A percentile compares a stretch with the other conserved stretches of the same genome.
phyloP scores from a whole-genome alignment of 2,113 vertebrate genomes.

The Pontoporia blainvillei region DNA sequence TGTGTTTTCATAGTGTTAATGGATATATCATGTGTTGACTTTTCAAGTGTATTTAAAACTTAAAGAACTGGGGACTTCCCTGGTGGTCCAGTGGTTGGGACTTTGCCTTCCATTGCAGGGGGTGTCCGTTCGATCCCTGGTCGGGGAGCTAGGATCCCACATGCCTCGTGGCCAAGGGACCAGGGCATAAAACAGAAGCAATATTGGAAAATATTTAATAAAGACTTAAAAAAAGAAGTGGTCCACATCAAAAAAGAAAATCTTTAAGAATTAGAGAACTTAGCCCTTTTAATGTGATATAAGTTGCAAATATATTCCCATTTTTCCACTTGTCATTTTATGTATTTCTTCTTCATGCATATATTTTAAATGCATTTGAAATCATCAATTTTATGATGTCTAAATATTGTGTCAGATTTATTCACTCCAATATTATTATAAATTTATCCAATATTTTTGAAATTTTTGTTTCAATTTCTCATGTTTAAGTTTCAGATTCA shows the following conservation, averaged over 20 bases:
- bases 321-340: background rate
- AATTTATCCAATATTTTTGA: background rate
- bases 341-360: background rate
- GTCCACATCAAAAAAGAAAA: too few relatives aligned
- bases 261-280: background rate
- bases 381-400: background rate
- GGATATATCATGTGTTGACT: background rate
- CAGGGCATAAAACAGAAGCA: too few relatives aligned
- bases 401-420: background rate
- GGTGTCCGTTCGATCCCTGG: too few relatives aligned
- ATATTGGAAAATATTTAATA: too few relatives aligned
- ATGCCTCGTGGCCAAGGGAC: too few relatives aligned
- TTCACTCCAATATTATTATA: background rate
- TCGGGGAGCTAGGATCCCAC: too few relatives aligned
- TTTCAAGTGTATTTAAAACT: background rate
- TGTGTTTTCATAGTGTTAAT: background rate
- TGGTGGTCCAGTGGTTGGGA: too few relatives aligned
- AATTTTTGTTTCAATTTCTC: background rate
- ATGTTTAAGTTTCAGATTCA: background rate
- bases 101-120: too few relatives aligned
- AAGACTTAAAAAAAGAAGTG: too few relatives aligned
- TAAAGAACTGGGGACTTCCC: background rate
- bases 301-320: background rate
- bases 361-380: background rate
- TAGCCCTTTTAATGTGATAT: background rate